Percentiles rank a stretch among this genome's conserved stretches.
Conservation (phyloP, 1,140 invertebrate genomes). For the Habropoda laboriosa region DNA sequence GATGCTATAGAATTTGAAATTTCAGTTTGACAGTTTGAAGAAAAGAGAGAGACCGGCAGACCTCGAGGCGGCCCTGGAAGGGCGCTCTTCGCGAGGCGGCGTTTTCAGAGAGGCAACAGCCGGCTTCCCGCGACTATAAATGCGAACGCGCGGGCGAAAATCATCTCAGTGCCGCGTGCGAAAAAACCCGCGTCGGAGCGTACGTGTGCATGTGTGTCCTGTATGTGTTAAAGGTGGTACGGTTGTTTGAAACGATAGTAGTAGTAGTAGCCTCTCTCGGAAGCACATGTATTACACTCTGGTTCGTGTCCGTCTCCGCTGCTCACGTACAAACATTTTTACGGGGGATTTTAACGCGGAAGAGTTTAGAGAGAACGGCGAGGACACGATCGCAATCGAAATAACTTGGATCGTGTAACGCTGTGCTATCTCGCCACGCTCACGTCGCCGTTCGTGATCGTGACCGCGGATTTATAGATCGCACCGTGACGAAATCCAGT, state of each 20-base stretch:
- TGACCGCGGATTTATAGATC: not conserved
- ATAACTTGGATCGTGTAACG: not conserved
- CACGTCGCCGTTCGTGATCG: not conserved
- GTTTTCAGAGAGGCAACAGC: constrained; percentile 52
- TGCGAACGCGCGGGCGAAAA: constrained; percentile 64
- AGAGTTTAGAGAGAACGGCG: not conserved
- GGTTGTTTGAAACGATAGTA: no score
- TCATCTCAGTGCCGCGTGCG: constrained; percentile 64
- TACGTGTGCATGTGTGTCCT: not conserved
- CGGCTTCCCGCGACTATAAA: constrained; percentile 60
- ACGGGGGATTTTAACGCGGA: constrained; percentile 22
- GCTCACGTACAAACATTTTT: no score
- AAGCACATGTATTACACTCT: not conserved
- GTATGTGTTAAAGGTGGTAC: no score
- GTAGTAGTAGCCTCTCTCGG: no score
- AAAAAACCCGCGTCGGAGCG: constrained; percentile 52
- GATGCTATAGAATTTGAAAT: no score
- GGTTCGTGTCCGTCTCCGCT: not conserved
- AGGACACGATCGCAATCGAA: not conserved
- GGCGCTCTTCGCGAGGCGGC: constrained; percentile 32
- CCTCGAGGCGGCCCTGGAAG: constrained; percentile 51
- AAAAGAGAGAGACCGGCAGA: constrained; percentile 5
- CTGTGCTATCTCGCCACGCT: not conserved
- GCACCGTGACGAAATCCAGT: not conserved
- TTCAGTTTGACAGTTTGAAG: no score